Percentiles rank a stretch among this genome's conserved stretches.
Conservation (phyloP, 2,797 vertebrate species). For the Thalassophryne amazonica region DNA sequence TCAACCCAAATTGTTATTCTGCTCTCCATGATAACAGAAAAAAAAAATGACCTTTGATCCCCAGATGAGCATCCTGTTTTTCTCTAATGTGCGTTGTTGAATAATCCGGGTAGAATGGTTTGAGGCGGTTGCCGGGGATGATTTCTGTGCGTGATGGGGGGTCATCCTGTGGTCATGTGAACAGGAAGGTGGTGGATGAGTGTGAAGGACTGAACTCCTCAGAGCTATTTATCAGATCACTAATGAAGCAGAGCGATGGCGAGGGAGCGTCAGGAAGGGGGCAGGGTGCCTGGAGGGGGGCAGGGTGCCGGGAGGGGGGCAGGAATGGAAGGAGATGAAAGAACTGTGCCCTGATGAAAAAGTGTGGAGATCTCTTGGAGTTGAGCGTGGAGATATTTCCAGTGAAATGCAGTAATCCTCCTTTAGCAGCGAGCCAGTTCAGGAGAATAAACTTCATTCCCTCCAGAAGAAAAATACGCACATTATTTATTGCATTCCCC, state of each 20-base stretch:
- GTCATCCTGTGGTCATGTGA: constrained; percentile 85
- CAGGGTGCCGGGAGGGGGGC: neutral
- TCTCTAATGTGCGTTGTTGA: constrained; percentile 10
- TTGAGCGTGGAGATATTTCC: constrained; percentile 14
- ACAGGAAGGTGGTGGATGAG: constrained; percentile 85
- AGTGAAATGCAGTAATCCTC: neutral
- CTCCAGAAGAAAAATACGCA: constrained; percentile 27
- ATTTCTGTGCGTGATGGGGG: constrained; percentile 62
- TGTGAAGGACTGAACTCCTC: constrained; percentile 77
- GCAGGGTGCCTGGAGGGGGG: neutral
- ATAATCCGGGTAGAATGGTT: constrained; percentile 41
- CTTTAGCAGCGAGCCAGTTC: neutral
- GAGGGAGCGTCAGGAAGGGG: constrained; percentile 3
- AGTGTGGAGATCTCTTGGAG: neutral
- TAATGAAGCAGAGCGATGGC: constrained; percentile 86
- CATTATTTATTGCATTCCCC: constrained; percentile 56
- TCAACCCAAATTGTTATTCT: too few species aligned
- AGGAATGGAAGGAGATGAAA: neutral
- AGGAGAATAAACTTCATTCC: constrained; percentile 13
- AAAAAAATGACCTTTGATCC: constrained; percentile 11
- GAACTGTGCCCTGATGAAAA: neutral
- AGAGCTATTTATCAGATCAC: constrained; percentile 85
- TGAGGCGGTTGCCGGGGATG: constrained; percentile 18
- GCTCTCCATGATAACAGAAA: neutral
- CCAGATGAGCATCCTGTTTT: too few species aligned